phyloP scores from a whole-genome alignment of 2,888 invertebrate genomes.

The Strigamia transsilvanica region DNA sequence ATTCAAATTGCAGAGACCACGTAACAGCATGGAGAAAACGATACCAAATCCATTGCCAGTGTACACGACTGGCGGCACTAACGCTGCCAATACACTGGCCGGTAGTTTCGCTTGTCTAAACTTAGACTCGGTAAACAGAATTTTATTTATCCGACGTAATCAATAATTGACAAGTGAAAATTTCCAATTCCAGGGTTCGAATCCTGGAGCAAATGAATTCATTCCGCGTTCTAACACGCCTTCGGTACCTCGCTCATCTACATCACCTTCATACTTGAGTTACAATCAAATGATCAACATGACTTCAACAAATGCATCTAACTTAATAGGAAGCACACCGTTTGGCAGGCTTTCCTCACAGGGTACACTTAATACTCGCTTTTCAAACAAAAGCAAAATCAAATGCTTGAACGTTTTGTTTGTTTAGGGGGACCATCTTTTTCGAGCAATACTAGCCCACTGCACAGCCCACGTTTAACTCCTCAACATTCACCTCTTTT shows the following conservation, averaged over 20 bases:
- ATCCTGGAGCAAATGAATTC: conserved; percentile 55
- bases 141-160: neutral
- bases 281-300: conserved; percentile 50
- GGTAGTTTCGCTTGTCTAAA: conserved; percentile 44
- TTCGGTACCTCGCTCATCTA: neutral
- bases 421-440: conserved; percentile 48
- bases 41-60: conserved; percentile 17
- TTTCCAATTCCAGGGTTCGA: conserved; percentile 52
- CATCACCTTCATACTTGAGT: conserved; percentile 52
- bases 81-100: conserved; percentile 15
- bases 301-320: conserved; percentile 27
- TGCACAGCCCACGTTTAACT: conserved; percentile 57
- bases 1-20: conserved; percentile 46
- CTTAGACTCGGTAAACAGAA: conserved; percentile 50
- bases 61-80: neutral
- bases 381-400: too few species aligned
- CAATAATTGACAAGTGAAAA: neutral
- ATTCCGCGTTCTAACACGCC: conserved; percentile 55
- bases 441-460: conserved; percentile 54
- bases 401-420: neutral
- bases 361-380: neutral
- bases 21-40: neutral
- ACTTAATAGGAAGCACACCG: conserved; percentile 24
- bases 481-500: conserved; percentile 58
- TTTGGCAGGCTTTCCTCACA: conserved; percentile 40